Conservation (phyloP, 2,888 invertebrate species). For the Volucella zonaria region DNA sequence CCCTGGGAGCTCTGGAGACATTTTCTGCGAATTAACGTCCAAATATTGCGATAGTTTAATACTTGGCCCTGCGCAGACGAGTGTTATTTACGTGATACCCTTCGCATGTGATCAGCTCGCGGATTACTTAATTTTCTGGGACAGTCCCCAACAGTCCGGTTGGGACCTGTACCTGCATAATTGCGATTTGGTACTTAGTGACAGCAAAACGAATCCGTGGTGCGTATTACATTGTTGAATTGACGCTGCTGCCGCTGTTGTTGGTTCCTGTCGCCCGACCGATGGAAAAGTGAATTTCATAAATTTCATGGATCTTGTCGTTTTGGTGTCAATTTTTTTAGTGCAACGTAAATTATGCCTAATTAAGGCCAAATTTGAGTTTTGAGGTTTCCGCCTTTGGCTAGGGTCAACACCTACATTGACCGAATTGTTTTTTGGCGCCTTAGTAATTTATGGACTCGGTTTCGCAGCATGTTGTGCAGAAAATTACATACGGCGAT, state of each 20-base stretch:
- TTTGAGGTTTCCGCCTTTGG: slow-evolving; percentile 60
- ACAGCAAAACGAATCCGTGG: slow-evolving; percentile 61
- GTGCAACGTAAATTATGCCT: slow-evolving; percentile 62
- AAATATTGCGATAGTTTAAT: slow-evolving; percentile 71
- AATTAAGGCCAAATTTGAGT: slow-evolving; percentile 58
- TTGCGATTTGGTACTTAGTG: slow-evolving; percentile 69
- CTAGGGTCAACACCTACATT: slow-evolving; percentile 59
- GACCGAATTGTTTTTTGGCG: slow-evolving; percentile 60
- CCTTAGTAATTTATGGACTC: slow-evolving; percentile 65
- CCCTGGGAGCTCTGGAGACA: slow-evolving; percentile 41
- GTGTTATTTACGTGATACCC: slow-evolving; percentile 71
- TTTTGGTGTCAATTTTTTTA: slow-evolving; percentile 59
- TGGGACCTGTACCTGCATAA: slow-evolving; percentile 42
- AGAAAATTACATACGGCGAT: slow-evolving; percentile 60
- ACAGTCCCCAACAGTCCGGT: slow-evolving; percentile 23
- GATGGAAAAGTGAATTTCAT: slow-evolving; percentile 47
- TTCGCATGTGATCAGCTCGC: slow-evolving; percentile 62
- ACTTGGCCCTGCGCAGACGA: slow-evolving; percentile 42
- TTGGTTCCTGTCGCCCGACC: not conserved
- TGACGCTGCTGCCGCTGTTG: not conserved
- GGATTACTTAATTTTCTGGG: slow-evolving; percentile 56
- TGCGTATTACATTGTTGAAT: slow-evolving; percentile 40
- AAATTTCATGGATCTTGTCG: slow-evolving; percentile 39
- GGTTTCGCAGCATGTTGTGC: slow-evolving; percentile 65
- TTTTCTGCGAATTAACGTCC: slow-evolving; percentile 68